A percentile compares a stretch with the other conserved stretches of the same genome.
Evolutionary conservation across 1,140 invertebrate genomes (phyloP).

Genomic region (Drosophila arizonae): DNA sequence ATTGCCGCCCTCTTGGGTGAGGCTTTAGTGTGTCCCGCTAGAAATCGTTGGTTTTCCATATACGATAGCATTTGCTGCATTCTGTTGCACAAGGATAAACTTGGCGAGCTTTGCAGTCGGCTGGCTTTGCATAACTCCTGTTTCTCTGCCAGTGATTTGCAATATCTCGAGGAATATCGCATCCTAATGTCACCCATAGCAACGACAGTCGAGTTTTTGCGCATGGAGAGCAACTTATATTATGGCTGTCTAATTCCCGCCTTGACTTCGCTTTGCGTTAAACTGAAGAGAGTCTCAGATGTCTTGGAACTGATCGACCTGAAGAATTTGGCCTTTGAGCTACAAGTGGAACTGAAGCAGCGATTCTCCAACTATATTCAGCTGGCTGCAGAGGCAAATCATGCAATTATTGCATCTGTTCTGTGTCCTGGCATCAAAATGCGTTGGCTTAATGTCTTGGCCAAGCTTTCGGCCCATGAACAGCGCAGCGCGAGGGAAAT

Average conservation of each 20-base stretch:
- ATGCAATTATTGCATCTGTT: conserved; percentile 36
- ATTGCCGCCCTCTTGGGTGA: conserved; percentile 8
- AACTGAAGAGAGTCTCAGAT: conserved; percentile 29
- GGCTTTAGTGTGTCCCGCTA: not conserved
- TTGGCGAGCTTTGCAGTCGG: conserved; percentile 23
- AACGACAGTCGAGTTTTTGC: conserved; percentile 32
- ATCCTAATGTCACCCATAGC: conserved; percentile 30
- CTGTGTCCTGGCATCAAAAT: conserved; percentile 37
- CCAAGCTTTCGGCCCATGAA: conserved; percentile 11
- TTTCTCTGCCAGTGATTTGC: conserved; percentile 23
- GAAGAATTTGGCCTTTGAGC: conserved; percentile 6
- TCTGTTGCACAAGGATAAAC: conserved; percentile 24
- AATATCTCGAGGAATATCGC: conserved; percentile 39
- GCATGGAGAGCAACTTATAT: conserved; percentile 25
- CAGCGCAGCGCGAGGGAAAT: conserved; percentile 21
- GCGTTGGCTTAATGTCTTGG: conserved; percentile 34
- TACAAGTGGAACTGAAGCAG: conserved; percentile 14
- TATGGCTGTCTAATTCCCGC: conserved; percentile 39
- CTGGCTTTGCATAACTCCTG: conserved; percentile 27
- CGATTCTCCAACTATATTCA: conserved; percentile 15
- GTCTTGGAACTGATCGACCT: conserved; percentile 10
- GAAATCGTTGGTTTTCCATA: conserved; percentile 29
- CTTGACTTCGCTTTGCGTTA: conserved; percentile 34
- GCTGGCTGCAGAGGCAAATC: conserved; percentile 24
- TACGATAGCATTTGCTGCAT: conserved; percentile 33